Evolutionary conservation across 2,113 vertebrate genomes (phyloP).

Genomic region (Peromyscus californicus): DNA sequence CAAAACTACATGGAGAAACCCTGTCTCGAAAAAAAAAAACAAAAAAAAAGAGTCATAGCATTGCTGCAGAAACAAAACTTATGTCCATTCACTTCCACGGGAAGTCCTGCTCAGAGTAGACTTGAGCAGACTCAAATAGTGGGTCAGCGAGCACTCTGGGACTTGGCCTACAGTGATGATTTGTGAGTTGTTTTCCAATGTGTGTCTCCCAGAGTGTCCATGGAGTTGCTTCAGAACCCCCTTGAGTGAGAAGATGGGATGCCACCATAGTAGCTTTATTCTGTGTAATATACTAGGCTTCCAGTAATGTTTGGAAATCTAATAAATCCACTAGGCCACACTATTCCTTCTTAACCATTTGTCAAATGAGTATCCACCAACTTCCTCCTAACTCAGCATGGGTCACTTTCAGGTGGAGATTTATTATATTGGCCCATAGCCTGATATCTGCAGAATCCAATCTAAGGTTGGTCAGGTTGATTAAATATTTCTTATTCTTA

Average conservation of each 20-base stretch:
- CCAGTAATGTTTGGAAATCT: conserved; percentile 19
- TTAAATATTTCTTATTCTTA: background rate
- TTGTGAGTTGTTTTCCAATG: background rate
- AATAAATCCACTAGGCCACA: conserved; percentile 14
- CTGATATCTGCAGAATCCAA: background rate
- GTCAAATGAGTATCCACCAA: background rate
- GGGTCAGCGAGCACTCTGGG: background rate
- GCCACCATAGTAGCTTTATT: background rate
- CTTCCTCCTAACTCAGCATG: background rate
- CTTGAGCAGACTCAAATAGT: background rate
- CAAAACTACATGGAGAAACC: too few relatives aligned
- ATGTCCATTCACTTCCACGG: conserved; percentile 38
- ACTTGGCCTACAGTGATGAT: background rate
- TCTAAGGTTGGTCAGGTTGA: background rate
- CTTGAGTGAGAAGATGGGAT: background rate
- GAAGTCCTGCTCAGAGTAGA: conserved; percentile 24
- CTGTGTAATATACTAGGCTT: background rate
- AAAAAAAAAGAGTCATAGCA: background rate
- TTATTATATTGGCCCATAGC: background rate
- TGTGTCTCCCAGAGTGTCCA: background rate
- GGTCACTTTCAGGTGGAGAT: background rate
- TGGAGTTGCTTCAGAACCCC: background rate
- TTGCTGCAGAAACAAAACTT: conserved; percentile 47
- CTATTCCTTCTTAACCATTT: conserved; percentile 23
- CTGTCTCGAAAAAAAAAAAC: too few relatives aligned